Conservation (phyloP, 2,888 invertebrate species). For the Tenthredo amoena region DNA sequence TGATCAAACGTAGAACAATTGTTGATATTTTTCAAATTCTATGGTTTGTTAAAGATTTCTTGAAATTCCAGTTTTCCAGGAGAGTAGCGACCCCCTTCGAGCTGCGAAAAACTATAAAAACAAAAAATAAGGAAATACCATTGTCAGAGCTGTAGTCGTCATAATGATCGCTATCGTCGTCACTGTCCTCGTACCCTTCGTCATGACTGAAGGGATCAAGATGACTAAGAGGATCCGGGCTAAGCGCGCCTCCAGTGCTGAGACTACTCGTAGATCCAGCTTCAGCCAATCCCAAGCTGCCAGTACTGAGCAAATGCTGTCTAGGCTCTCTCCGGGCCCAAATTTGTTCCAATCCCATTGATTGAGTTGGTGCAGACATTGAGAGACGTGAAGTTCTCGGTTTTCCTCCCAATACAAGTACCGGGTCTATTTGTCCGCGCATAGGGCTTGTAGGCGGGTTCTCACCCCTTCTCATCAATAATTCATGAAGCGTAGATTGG, state of each 20-base stretch:
- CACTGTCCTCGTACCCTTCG: slow-evolving; percentile 90
- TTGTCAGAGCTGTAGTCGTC: slow-evolving; percentile 92
- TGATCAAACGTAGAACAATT: background rate
- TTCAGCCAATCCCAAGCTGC: slow-evolving; percentile 86
- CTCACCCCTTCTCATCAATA: slow-evolving; percentile 85
- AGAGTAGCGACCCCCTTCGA: background rate
- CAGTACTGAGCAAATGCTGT: slow-evolving; percentile 91
- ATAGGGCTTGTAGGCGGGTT: slow-evolving; percentile 75
- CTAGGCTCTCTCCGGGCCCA: slow-evolving; percentile 94
- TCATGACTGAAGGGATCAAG: slow-evolving; percentile 86
- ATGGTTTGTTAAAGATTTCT: background rate
- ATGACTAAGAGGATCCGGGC: slow-evolving; percentile 85
- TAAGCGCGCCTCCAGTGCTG: slow-evolving; percentile 90
- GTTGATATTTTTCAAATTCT: background rate
- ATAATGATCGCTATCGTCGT: slow-evolving; percentile 92
- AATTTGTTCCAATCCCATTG: slow-evolving; percentile 87
- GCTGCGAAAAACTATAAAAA: slow-evolving; percentile 54
- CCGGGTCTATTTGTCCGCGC: slow-evolving; percentile 67
- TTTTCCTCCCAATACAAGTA: slow-evolving; percentile 83
- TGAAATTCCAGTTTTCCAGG: background rate
- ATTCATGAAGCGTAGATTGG: slow-evolving; percentile 83
- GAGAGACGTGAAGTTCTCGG: slow-evolving; percentile 85
- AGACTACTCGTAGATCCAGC: slow-evolving; percentile 91
- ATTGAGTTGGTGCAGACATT: slow-evolving; percentile 92
- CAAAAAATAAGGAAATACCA: slow-evolving; percentile 75